Evolutionary conservation across 1,140 invertebrate genomes (phyloP), one percentile per base, ranked within the genome.

Genomic region (Lordiphosa clarofinis): DNA sequence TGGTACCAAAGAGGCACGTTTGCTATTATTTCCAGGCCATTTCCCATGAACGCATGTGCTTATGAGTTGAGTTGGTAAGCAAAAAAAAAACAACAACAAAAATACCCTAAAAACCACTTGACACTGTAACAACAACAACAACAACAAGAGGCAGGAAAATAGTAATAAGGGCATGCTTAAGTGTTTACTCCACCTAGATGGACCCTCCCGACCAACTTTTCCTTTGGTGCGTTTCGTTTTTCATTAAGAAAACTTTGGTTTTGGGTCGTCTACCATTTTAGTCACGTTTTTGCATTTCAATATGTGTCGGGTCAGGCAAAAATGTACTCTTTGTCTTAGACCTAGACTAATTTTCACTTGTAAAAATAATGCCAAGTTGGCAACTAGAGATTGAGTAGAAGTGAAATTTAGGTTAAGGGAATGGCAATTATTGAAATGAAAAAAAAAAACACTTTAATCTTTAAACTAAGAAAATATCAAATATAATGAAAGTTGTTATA

Each of bases 1-100:
- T 61, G 15, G 44, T 43, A 58, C 53, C 54, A 59, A 60, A 62
- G 53, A 72, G 70, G 72, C 76, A 82, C 76, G 76, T 82, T 82
- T 84, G 78, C 78, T 84, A 82, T 84, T 84, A 84, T 84, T 81
- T 82, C 68, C 78, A 84, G 65, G 63, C 72, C 76, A 82, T 81
- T 81, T 82, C 76, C 72, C 76, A 82, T 82, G 76, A 81, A 75
- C 78, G 76, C 70, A 81, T 65, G 63, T 50, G 65, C 74, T 64
- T 81, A 74, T 79, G 74, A 66, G 56, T 66, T 73, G 59, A 66
- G 56, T 66, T 73, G 59, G 58, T 43, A 43, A 24, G 50, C 64
- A 79, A 79, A 69, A 53, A 64, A 49, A 56, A 66, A 52, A 55
- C 31, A 39, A 31, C 39, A 12, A 28, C 2, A 19, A 19, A 19